These are phyloP conservation scores for Hyaena hyaena DNA, from an alignment of 2,113 vertebrate genomes.

Conservation along the genomic window DNA sequence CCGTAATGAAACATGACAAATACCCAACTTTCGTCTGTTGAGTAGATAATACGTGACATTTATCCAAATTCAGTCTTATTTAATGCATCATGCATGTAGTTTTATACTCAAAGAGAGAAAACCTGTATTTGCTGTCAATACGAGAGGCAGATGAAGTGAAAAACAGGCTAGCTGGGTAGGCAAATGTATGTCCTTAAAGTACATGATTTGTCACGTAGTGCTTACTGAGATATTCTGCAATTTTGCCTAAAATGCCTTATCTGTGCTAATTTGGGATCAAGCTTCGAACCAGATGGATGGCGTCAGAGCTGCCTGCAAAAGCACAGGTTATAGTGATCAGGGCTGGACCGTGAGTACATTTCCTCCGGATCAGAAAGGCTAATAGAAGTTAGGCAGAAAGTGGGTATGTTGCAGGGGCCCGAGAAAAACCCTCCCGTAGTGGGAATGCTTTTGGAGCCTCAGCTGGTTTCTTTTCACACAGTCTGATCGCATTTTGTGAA, in stretches of 20 bases:
- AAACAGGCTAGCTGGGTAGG: background rate
- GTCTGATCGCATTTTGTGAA: background rate
- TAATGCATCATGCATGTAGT: background rate
- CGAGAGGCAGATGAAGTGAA: background rate
- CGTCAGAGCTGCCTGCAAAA: background rate
- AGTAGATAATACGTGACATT: background rate
- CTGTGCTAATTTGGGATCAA: background rate
- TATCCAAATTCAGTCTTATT: slow-evolving; percentile 16
- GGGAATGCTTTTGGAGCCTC: background rate
- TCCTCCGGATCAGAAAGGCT: background rate
- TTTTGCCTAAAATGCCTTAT: slow-evolving; percentile 39
- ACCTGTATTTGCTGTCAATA: slow-evolving; percentile 1
- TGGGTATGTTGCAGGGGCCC: background rate
- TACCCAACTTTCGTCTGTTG: slow-evolving; percentile 19
- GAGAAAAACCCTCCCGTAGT: background rate
- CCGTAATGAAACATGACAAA: background rate
- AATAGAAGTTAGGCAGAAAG: background rate
- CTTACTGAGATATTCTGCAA: background rate
- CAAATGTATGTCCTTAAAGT: background rate
- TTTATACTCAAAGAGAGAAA: slow-evolving; percentile 12
- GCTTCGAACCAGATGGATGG: background rate
- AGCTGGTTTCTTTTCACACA: background rate
- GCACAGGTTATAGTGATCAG: background rate
- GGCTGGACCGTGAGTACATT: background rate
- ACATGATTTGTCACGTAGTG: background rate